Percentiles rank a stretch among this genome's conserved stretches.
phyloP scores from a whole-genome alignment of 1,140 invertebrate species.

The Triops cancriformis region DNA sequence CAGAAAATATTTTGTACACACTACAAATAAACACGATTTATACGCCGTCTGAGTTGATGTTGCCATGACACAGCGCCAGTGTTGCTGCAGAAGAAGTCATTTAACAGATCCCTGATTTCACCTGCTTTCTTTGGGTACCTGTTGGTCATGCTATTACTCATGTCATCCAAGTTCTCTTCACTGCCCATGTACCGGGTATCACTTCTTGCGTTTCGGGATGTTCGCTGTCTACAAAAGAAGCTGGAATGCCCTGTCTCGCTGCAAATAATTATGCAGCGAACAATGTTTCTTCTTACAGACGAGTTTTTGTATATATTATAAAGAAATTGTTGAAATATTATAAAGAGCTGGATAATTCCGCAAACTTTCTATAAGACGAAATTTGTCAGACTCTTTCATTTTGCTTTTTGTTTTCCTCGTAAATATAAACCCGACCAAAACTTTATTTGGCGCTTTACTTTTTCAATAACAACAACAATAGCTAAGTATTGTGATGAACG shows the following conservation, averaged over 20 bases:
- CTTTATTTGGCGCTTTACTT: background rate
- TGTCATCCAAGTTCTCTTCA: background rate
- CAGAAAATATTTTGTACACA: background rate
- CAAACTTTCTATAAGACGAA: background rate
- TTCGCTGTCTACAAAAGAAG: background rate
- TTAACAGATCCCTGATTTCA: background rate
- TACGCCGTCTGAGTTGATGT: background rate
- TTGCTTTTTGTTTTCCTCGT: background rate
- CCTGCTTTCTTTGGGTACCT: background rate
- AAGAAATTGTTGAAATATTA: background rate
- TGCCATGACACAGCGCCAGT: slow-evolving; percentile 16
- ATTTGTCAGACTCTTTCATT: background rate
- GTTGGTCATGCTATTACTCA: background rate
- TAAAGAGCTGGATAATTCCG: background rate
- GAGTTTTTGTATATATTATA: background rate
- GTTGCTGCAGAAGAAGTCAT: slow-evolving; percentile 16
- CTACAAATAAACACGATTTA: background rate
- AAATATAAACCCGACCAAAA: background rate
- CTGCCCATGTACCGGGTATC: background rate
- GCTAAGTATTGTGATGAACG: background rate
- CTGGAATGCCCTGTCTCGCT: background rate
- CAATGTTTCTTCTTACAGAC: slow-evolving; percentile 9
- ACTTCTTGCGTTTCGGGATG: background rate
- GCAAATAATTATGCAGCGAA: slow-evolving; percentile 24
- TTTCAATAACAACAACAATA: no score